Base-by-base conservation (phyloP, 2,113 vertebrate genomes). In the Panthera leo region DNA sequence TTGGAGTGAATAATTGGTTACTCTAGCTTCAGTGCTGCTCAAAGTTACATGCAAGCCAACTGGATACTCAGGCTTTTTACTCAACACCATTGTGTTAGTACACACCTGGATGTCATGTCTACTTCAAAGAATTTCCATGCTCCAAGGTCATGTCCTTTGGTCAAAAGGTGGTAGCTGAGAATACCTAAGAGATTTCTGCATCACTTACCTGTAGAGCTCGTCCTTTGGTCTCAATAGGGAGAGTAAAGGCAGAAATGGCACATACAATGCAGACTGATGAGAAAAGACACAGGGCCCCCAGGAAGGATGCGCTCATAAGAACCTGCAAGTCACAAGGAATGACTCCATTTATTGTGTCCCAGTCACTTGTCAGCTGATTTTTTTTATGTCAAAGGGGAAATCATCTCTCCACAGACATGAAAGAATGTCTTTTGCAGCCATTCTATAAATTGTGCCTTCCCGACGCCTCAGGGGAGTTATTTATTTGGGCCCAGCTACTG, bases 151-250 rank as follows among this genome's bases (percentile, higher is more conserved):
- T 65, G 65, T 87, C 15, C 45, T 27, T 58, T 83, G 42, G 53
- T 29, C 34, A 70, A 51, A 76, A 70, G 45, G 16, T 34, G 36
- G n/a, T 45, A 18, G 11, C 82, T 51, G 12, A 61, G 34, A 70
- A 55, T 21, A 53, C 29, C 36, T 25, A 13, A 67, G 27, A 29
- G 23, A 31, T 51, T n/a, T 51, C 29, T 4, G 1, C 12, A 6
- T 65, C 10, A 95, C 99, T 98, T 97, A 99, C 99, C 99, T 99
- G 99, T 79, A 99, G 98, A 0, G 99, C 99, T 80, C 99, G 98
- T 75, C 99, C 99, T 98, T 98, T 99, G 15, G 99, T 99, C 98
- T 99, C 99, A 0, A 99, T 99, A 21, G 99, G 99, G 63, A 99
- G 97, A 0, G 99, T 99, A 48, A 99, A 97, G 0, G 99, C 99